Evolutionary conservation across 2,797 vertebrate species (phyloP).

Genomic region (Aphelocoma californica): DNA sequence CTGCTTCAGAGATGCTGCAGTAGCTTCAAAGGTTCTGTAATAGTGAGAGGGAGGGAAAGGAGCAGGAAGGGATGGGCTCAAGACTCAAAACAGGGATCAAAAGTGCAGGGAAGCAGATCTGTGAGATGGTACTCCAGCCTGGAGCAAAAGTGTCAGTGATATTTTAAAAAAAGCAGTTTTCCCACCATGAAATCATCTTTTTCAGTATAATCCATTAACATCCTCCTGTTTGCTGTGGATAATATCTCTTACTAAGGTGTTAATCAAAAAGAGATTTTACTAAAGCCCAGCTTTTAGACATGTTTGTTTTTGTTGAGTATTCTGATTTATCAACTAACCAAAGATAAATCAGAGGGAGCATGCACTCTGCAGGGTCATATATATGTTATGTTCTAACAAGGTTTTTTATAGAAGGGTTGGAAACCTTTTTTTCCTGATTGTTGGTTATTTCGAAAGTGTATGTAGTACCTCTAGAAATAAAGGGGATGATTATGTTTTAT

Average conservation of each 20-base stretch:
- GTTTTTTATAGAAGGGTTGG: constrained; percentile 46
- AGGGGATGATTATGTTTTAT: constrained; percentile 76
- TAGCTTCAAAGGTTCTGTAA: neutral
- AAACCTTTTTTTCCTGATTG: constrained; percentile 70
- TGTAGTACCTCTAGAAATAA: constrained; percentile 73
- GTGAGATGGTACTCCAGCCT: neutral
- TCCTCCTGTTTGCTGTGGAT: constrained; percentile 27
- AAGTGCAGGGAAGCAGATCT: neutral
- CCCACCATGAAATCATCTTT: constrained; percentile 5
- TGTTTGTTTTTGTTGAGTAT: neutral
- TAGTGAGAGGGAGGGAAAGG: neutral
- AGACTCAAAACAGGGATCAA: neutral
- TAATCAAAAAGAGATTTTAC: constrained; percentile 8
- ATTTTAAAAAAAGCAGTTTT: neutral
- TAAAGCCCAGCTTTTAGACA: constrained; percentile 27
- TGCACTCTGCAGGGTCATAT: constrained; percentile 8
- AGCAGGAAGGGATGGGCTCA: neutral
- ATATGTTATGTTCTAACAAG: constrained; percentile 31
- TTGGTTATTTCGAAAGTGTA: constrained; percentile 69
- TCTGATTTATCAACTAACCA: constrained; percentile 28
- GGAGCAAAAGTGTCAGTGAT: neutral
- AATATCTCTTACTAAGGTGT: constrained; percentile 13
- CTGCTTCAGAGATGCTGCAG: neutral
- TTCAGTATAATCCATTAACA: neutral
- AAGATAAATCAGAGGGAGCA: constrained; percentile 14